Base-by-base conservation (phyloP, 92 coral and sea anemone genomes). In the Nematostella vectensis region DNA sequence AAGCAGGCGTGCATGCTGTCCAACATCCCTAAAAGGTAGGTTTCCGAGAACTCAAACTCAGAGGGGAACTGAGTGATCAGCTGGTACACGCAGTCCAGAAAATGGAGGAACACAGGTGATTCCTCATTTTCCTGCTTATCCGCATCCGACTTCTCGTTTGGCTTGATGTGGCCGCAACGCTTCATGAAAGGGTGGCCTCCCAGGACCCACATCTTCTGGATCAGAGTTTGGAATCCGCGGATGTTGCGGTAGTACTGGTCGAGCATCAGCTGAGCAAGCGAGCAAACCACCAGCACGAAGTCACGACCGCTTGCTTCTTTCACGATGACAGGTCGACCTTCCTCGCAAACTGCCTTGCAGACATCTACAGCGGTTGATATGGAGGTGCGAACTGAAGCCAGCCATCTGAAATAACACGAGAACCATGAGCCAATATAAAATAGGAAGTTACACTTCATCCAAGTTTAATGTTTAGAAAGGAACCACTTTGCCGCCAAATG, bases 151-250 rank as follows among this genome's bases (percentile, higher is more conserved):
- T 59, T 72, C 26, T 16, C 61, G 25, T 70, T 50, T 17, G 59
- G 40, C 16, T 66, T 70, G 50, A 86, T 71, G 52, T 91, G 98
- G 9, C 85, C 77, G 50, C 86, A 88, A 28, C 98, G 89, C 45
- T 70, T 71, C 12, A 72, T 80, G 33, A 91, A 91, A 36, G 94
- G 98, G 64, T 91, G 98, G 4, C 98, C 98, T 27, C 95, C 88
- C 56, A 91, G 74, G 1, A 91, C 96, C 98, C 98, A 91, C 98
- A 91, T 91, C 55, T 88, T 91, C 57, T 91, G 98, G 15, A 91
- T 29, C 17, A 91, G 83, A 3, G 93, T 73, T 60, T 91, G 98
- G 74, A 91, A 91, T 24, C 98, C 98, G 19, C 86, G 75, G 50
- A 91, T 82, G 28, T 91, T 91, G 29, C 98, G 89, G 62, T 87